Conservation (phyloP, 2,113 vertebrate species). For the Diadophis punctatus region DNA sequence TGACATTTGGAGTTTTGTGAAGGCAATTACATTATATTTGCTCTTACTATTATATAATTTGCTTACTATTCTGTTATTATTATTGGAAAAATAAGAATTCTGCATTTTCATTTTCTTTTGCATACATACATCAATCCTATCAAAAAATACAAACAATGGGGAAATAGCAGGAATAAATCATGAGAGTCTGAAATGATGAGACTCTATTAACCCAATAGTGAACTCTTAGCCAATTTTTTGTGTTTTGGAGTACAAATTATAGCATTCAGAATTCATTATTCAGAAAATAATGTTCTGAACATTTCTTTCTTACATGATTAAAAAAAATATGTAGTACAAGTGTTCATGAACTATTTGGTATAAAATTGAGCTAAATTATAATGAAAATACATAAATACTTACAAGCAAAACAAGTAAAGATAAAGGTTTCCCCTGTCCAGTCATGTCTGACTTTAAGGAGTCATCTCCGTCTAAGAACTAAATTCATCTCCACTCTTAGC, state of each 20-base stretch:
- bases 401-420: neutral
- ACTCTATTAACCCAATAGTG: neutral
- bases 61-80: neutral
- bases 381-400: neutral
- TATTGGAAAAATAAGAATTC: neutral
- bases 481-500: neutral
- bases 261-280: neutral
- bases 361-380: neutral
- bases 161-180: neutral
- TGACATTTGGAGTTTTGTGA: neutral
- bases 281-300: neutral
- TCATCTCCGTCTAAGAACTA: neutral
- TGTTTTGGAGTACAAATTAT: neutral
- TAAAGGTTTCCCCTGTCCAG: neutral
- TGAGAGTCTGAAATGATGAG: neutral
- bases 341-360: neutral
- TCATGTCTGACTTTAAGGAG: neutral
- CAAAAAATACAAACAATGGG: neutral
- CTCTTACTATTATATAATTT: neutral
- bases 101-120: neutral
- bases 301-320: neutral
- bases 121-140: neutral
- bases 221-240: neutral
- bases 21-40: neutral
- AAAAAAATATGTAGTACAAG: neutral